These are phyloP conservation scores for Agrenia bidenticulata DNA, from an alignment of 2,888 invertebrate species.

Conservation along the genomic window DNA sequence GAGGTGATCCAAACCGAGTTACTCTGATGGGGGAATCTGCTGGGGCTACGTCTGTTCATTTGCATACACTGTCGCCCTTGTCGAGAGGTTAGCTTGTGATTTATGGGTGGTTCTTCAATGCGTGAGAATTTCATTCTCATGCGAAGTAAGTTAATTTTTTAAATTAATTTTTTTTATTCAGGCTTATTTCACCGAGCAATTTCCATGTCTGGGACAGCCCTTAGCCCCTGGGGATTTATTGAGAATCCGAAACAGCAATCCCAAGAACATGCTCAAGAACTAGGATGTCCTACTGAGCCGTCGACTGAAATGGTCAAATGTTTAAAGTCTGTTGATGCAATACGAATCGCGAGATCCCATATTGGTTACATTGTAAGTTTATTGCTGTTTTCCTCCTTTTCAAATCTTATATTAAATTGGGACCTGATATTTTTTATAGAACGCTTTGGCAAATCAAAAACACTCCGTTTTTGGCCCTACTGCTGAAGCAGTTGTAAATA, in stretches of 20 bases:
- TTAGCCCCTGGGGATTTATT: constrained; percentile 38
- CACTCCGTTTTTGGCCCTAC: constrained; percentile 46
- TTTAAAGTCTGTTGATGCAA: constrained; percentile 30
- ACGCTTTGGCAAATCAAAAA: constrained; percentile 38
- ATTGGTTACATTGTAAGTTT: constrained; percentile 39
- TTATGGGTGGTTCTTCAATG: neutral
- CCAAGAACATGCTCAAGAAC: constrained; percentile 24
- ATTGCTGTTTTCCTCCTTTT: neutral
- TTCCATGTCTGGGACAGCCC: constrained; percentile 38
- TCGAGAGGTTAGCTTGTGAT: constrained; percentile 25
- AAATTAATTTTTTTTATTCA: no score
- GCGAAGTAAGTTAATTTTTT: no score
- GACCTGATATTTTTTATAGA: constrained; percentile 38
- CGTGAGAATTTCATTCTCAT: no score
- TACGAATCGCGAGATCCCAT: constrained; percentile 38
- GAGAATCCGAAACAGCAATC: constrained; percentile 29
- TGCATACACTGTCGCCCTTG: constrained; percentile 40
- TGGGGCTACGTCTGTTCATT: constrained; percentile 33
- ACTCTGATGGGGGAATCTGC: constrained; percentile 34
- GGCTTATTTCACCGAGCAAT: constrained; percentile 38
- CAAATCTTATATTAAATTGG: neutral
- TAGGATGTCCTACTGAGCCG: constrained; percentile 37
- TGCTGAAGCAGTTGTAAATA: constrained; percentile 34
- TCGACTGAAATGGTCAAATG: constrained; percentile 27
- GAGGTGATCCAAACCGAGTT: constrained; percentile 27